phyloP scores from a whole-genome alignment of 2,113 vertebrate genomes.

The Orthonyx spaldingii region DNA sequence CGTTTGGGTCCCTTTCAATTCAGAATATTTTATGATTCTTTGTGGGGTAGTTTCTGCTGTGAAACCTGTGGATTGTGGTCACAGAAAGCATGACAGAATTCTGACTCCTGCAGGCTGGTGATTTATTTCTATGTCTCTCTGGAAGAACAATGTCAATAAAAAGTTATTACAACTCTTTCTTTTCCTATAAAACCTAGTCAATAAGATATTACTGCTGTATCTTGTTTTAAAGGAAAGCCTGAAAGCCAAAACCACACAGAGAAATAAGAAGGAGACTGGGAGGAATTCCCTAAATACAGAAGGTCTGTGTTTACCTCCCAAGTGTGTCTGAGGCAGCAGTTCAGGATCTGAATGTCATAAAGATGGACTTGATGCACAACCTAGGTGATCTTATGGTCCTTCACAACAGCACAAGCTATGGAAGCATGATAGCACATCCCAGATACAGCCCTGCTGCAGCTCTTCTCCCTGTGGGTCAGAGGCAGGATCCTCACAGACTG shows the following conservation, averaged over 20 bases:
- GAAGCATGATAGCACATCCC: background rate
- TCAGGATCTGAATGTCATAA: background rate
- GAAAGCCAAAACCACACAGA: background rate
- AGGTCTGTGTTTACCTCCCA: background rate
- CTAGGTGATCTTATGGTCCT: background rate
- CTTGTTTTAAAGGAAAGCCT: slow-evolving; percentile 31
- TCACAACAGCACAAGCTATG: background rate
- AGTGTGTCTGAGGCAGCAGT: background rate
- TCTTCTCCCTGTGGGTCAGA: background rate
- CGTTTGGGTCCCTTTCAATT: background rate
- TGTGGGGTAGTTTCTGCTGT: background rate
- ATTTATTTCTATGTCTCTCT: slow-evolving; percentile 3
- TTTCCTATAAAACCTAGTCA: slow-evolving; percentile 42
- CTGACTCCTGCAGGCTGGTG: background rate
- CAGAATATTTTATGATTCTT: background rate
- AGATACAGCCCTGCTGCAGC: background rate
- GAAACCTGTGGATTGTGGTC: background rate
- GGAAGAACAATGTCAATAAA: slow-evolving; percentile 50
- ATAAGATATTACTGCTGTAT: slow-evolving; percentile 2
- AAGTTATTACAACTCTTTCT: slow-evolving; percentile 56
- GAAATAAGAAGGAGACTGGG: background rate
- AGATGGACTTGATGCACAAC: background rate
- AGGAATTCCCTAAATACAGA: background rate
- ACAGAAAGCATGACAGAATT: background rate
- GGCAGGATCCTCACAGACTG: background rate